Conservation (phyloP, 1,140 invertebrate species). For the Oreohelix idahoensis region DNA sequence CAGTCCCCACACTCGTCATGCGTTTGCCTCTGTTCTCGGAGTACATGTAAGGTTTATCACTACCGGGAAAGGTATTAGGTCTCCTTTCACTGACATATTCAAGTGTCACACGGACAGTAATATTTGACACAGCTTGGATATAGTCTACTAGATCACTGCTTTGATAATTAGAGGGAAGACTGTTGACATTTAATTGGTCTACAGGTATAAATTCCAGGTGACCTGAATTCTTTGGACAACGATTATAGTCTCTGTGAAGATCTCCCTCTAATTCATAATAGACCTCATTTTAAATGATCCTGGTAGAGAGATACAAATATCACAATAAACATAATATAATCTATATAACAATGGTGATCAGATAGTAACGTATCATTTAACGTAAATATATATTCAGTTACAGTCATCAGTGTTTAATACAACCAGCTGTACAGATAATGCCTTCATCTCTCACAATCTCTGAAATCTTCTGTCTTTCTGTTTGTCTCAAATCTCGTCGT, state of each 20-base stretch:
- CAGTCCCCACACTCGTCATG: neutral
- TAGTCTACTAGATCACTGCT: neutral
- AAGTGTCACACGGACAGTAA: neutral
- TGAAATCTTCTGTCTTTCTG: too few species aligned
- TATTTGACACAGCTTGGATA: neutral
- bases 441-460: too few species aligned
- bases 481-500: too few species aligned
- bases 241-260: neutral
- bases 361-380: too few species aligned
- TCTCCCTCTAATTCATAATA: neutral
- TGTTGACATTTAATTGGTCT: neutral
- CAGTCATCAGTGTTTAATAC: too few species aligned
- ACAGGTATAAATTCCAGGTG: conserved; percentile 2
- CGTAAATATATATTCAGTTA: too few species aligned
- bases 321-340: neutral
- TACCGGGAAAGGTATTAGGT: neutral
- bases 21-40: neutral
- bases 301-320: neutral
- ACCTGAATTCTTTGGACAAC: neutral
- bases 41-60: neutral
- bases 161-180: neutral
- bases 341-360: too few species aligned
- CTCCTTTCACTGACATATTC: neutral
- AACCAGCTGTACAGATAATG: too few species aligned
- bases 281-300: neutral